A percentile compares a stretch with the other conserved stretches of the same genome.
Conservation (phyloP, 23 tunicate species). For the Aplidium turbinatum region DNA sequence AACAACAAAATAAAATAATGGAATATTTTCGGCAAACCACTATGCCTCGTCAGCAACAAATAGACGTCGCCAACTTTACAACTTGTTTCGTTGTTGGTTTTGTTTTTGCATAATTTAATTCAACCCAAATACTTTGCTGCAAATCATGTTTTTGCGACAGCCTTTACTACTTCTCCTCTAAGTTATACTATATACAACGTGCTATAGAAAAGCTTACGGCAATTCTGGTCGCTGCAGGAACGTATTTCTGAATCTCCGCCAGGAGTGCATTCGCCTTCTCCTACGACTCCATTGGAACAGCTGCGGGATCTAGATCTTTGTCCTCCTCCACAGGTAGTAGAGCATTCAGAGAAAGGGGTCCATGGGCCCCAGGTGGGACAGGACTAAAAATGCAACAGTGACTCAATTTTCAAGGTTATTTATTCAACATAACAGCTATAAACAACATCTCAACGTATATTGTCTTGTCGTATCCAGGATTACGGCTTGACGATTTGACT, state of each 20-base stretch:
- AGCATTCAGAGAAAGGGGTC: slow-evolving; percentile 32
- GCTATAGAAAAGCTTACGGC: slow-evolving; percentile 9
- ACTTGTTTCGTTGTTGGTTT: too few relatives aligned
- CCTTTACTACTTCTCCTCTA: too few relatives aligned
- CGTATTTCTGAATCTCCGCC: slow-evolving; percentile 9
- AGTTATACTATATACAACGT: too few relatives aligned
- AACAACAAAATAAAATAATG: too few relatives aligned
- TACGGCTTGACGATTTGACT: too few relatives aligned
- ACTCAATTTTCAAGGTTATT: not conserved
- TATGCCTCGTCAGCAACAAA: too few relatives aligned
- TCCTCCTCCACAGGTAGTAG: slow-evolving; percentile 31
- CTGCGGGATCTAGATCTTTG: slow-evolving; percentile 32
- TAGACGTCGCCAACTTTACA: too few relatives aligned
- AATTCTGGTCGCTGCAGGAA: slow-evolving; percentile 52
- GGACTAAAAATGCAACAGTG: not conserved
- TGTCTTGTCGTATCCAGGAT: not conserved
- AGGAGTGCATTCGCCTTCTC: slow-evolving; percentile 22
- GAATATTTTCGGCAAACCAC: too few relatives aligned
- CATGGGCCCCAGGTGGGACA: slow-evolving; percentile 32
- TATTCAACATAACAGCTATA: not conserved
- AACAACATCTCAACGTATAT: not conserved
- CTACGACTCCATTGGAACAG: slow-evolving; percentile 22
- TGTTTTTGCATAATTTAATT: too few relatives aligned
- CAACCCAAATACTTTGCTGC: too few relatives aligned
- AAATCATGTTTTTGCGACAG: too few relatives aligned